phyloP scores from a whole-genome alignment of 2,113 vertebrate species.

The Cathartes aura region DNA sequence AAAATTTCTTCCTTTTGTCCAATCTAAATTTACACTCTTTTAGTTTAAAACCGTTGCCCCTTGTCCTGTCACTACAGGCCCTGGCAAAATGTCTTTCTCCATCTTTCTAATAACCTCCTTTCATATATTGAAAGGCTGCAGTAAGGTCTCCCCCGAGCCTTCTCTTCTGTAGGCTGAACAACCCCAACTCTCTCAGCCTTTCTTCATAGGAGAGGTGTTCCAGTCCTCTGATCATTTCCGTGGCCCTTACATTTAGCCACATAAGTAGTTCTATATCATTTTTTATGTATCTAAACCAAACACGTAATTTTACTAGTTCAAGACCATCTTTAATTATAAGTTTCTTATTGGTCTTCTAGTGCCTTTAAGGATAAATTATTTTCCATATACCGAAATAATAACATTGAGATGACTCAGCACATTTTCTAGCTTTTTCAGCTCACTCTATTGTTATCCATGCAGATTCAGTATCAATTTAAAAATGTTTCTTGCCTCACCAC shows the following conservation, averaged over 20 bases:
- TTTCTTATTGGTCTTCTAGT: not conserved
- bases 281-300: not conserved
- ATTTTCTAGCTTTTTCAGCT: not conserved
- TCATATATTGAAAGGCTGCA: not conserved
- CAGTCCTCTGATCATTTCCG: not conserved
- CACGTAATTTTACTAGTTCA: not conserved
- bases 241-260: not conserved
- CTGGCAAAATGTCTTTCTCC: not conserved
- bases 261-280: not conserved
- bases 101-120: not conserved
- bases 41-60: not conserved
- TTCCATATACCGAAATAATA: not conserved
- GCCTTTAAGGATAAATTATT: not conserved
- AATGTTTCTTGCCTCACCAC: constrained; percentile 9
- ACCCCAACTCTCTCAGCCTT: not conserved
- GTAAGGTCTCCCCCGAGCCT: accelerated
- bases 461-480: constrained; percentile 16
- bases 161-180: not conserved
- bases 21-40: not conserved
- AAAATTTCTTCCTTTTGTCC: not conserved
- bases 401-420: not conserved
- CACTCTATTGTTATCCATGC: not conserved
- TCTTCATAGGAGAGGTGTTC: not conserved
- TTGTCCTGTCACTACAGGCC: not conserved
- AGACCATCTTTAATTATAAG: not conserved